Evolutionary conservation across 2,888 invertebrate species (phyloP), one percentile per base, ranked within the genome.

Genomic region (Conops quadrifasciatus): DNA sequence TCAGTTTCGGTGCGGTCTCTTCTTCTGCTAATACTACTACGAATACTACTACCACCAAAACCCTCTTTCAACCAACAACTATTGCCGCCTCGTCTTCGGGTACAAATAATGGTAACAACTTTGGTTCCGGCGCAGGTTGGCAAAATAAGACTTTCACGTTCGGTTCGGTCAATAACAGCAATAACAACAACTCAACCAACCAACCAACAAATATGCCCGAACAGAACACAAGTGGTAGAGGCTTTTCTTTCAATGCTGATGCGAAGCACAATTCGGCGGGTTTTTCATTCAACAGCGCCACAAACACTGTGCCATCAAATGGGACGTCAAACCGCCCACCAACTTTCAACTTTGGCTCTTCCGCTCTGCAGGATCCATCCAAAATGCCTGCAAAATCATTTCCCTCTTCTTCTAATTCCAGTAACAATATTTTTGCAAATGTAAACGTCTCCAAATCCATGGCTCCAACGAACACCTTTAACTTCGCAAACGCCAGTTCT

Each of bases 131-230:
- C 9, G 68, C 36, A 1, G 72, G 64, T 70, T 67, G 9, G 19
- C 72, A 67, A 72, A 80, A 68, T 62, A 79, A 75, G 68, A 67
- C 70, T 36, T 80, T 78, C 75, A 63, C 76, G n/a, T 82, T 82
- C 71, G 77, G 77, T 3, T 70, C 72, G 15, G 51, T 65, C 13
- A 36, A 72, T 13, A 67, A 64, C 43, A 43, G 65, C 13, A 36
- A 72, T 13, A 67, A 64, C 43, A 43, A 72, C 15, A 67, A 64
- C 47, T 43, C 66, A 28, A 72, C 78, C 16, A 73, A 67, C 15
- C 76, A 36, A 36, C 4, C 79, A 26, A 73, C 76, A 5, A 72
- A 74, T 2, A 43, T 73, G 11, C 75, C 76, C 30, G 71, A 71
- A 4, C 4, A 73, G 72, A 43, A 63, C 67, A 43, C 75, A 0